These are phyloP conservation scores for Hemitrygon akajei DNA, from an alignment of 2,797 vertebrate genomes.

Conservation along the genomic window DNA sequence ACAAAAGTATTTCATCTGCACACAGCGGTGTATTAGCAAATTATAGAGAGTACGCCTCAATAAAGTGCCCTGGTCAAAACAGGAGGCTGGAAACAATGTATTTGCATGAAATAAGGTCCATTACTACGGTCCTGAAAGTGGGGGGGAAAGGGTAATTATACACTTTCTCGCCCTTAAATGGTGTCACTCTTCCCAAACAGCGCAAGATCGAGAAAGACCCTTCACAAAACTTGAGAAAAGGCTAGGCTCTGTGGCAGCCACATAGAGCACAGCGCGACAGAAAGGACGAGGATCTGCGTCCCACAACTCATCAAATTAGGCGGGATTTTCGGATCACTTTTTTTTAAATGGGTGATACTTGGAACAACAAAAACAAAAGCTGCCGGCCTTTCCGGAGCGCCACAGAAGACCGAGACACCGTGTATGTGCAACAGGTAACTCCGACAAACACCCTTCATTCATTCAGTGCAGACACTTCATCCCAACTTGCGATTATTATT, in stretches of 20 bases:
- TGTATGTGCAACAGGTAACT: not conserved
- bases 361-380: not conserved
- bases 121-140: slow-evolving; percentile 32
- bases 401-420: not conserved
- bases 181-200: not conserved
- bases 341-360: slow-evolving; percentile 24
- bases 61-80: not conserved
- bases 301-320: slow-evolving; percentile 37
- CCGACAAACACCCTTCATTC: not conserved
- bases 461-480: not conserved
- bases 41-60: not conserved
- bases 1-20: not conserved
- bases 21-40: not conserved
- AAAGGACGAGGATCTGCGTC: not conserved
- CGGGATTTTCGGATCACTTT: slow-evolving; percentile 34
- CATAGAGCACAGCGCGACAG: not conserved
- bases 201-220: not conserved
- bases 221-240: not conserved
- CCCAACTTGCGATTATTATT: not conserved
- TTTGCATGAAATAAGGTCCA: slow-evolving; percentile 20
- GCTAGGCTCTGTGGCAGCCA: slow-evolving; percentile 8
- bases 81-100: not conserved
- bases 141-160: not conserved
- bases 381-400: not conserved
- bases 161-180: not conserved